Evolutionary conservation across 2,113 vertebrate species (phyloP).

Genomic region (Salvelinus fontinalis): DNA sequence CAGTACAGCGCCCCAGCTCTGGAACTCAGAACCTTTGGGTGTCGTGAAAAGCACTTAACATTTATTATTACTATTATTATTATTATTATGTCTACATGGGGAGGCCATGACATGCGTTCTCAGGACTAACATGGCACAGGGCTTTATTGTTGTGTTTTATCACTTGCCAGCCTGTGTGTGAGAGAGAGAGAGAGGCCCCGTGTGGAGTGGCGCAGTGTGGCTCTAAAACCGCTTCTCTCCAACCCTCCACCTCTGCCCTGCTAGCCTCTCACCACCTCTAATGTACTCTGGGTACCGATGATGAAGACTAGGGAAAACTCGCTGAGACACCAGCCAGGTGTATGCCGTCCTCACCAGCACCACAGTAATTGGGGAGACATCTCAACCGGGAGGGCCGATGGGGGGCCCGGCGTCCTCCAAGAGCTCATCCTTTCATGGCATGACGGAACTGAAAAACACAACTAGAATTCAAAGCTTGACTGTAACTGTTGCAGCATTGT

Average conservation of each 20-base stretch:
- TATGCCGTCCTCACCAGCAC: background rate
- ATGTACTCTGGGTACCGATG: background rate
- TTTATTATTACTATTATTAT: no score
- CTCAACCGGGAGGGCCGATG: background rate
- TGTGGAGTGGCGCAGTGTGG: background rate
- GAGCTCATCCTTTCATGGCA: background rate
- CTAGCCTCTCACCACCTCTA: background rate
- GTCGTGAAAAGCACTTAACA: no score
- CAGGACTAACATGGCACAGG: background rate
- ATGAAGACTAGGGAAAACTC: background rate
- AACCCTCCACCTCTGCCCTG: background rate
- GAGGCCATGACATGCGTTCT: background rate
- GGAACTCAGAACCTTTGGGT: no score
- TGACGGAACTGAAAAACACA: background rate
- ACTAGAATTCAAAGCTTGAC: background rate
- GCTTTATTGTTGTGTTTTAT: background rate
- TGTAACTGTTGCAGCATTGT: no score
- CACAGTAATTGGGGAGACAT: background rate
- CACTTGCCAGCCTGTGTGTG: background rate
- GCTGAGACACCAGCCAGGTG: constrained; percentile 1
- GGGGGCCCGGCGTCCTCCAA: background rate
- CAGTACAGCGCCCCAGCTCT: no score
- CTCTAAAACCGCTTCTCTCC: background rate
- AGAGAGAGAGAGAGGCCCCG: background rate
- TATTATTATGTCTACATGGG: background rate